Percentiles rank a stretch among this genome's conserved stretches.
Evolutionary conservation across 2,113 vertebrate species (phyloP).

Genomic region (Myocastor coypus): DNA sequence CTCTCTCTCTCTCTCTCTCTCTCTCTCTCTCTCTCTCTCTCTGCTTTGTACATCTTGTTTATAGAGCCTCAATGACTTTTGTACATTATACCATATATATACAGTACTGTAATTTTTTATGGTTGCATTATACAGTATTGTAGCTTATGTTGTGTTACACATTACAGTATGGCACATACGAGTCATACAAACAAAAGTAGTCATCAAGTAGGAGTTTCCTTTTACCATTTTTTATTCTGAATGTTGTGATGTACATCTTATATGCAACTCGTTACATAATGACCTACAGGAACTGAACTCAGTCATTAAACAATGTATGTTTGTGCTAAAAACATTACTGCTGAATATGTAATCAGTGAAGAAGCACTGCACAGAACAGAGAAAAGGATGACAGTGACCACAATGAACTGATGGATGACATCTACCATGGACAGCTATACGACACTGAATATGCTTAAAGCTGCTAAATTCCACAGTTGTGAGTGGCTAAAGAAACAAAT

Average conservation of each 20-base stretch:
- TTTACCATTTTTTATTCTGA: neutral
- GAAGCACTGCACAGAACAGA: neutral
- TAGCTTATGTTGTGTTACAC: neutral
- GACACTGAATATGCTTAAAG: neutral
- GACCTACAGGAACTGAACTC: neutral
- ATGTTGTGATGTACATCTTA: neutral
- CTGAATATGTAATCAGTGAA: neutral
- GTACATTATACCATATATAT: neutral
- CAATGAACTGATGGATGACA: too few relatives aligned
- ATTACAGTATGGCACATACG: neutral
- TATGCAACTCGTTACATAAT: neutral
- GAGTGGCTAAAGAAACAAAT: neutral
- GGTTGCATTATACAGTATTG: neutral
- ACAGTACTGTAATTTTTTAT: neutral
- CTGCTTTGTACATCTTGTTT: neutral
- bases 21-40: neutral
- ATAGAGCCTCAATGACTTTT: neutral
- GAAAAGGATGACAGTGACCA: neutral
- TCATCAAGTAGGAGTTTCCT: neutral
- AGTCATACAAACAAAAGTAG: neutral
- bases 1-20: too few relatives aligned
- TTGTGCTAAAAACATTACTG: neutral
- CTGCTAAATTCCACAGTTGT: neutral
- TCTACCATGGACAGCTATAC: neutral
- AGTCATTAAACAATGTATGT: neutral